Evolutionary conservation across 1,140 invertebrate species (phyloP).

Genomic region (Hetaerina americana): DNA sequence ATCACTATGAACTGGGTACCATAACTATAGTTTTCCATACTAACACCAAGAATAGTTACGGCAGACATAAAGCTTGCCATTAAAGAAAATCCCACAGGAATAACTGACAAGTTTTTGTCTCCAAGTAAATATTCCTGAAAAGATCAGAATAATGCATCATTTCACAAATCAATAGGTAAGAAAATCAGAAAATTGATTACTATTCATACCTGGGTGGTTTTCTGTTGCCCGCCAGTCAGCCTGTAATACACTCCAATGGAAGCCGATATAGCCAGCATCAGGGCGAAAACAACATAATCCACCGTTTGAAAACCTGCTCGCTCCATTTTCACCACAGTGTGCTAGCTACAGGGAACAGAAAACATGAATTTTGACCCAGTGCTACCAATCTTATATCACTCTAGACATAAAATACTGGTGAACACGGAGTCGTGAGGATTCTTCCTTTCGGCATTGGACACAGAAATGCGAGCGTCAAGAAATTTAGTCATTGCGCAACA

Average conservation of each 20-base stretch:
- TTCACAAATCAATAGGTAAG: neutral
- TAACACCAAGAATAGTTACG: slow-evolving; percentile 78
- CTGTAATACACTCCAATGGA: slow-evolving; percentile 68
- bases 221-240: slow-evolving; percentile 74
- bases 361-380: too few species aligned
- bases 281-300: slow-evolving; percentile 51
- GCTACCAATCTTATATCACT: too few species aligned
- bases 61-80: slow-evolving; percentile 94
- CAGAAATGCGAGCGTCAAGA: too few species aligned
- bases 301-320: too few species aligned
- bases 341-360: too few species aligned
- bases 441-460: too few species aligned
- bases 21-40: slow-evolving; percentile 69
- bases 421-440: too few species aligned
- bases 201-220: slow-evolving; percentile 54
- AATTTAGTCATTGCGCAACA: too few species aligned
- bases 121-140: slow-evolving; percentile 69
- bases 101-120: slow-evolving; percentile 58
- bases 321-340: too few species aligned
- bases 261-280: slow-evolving; percentile 47
- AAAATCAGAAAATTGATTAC: neutral
- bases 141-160: slow-evolving; percentile 14
- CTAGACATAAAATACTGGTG: too few species aligned
- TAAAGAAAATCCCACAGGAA: slow-evolving; percentile 70
- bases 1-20: slow-evolving; percentile 75